These are phyloP conservation scores for Cephus nigrinus DNA, from an alignment of 2,888 invertebrate species.

Conservation along the genomic window DNA sequence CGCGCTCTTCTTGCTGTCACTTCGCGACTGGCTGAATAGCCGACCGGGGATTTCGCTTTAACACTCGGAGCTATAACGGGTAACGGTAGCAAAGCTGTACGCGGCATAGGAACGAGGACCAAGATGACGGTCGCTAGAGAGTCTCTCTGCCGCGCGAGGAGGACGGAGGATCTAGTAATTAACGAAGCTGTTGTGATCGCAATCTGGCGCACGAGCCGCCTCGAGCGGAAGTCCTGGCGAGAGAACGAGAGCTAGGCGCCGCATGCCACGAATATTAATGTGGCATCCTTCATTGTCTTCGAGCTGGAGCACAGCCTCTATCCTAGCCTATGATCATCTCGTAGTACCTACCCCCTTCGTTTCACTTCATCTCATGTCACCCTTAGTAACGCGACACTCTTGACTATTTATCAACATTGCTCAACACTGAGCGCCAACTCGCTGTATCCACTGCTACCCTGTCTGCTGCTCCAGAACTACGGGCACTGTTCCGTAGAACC, in stretches of 20 bases:
- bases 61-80: background rate
- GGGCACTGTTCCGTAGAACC: background rate
- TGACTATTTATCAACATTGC: constrained; percentile 3
- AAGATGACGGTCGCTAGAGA: background rate
- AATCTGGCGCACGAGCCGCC: constrained; percentile 55
- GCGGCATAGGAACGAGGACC: background rate
- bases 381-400: constrained; percentile 1
- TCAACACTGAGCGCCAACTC: background rate
- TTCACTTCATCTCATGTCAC: background rate
- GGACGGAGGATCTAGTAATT: constrained; percentile 52
- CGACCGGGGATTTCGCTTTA: background rate
- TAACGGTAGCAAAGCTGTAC: background rate
- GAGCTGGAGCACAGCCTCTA: background rate
- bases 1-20: background rate
- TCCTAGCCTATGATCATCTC: constrained; percentile 11
- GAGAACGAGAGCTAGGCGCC: constrained; percentile 18
- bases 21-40: background rate
- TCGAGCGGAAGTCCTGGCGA: constrained; percentile 29
- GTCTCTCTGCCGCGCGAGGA: constrained; percentile 15
- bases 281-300: constrained; percentile 48
- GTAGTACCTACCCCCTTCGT: background rate
- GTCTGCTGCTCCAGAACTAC: background rate
- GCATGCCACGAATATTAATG: constrained; percentile 54
- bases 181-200: constrained; percentile 58
- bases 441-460: background rate